Percentiles rank a stretch among this genome's conserved stretches.
Evolutionary conservation across 2,113 vertebrate genomes (phyloP).

Genomic region (Pangasianodon hypophthalmus): DNA sequence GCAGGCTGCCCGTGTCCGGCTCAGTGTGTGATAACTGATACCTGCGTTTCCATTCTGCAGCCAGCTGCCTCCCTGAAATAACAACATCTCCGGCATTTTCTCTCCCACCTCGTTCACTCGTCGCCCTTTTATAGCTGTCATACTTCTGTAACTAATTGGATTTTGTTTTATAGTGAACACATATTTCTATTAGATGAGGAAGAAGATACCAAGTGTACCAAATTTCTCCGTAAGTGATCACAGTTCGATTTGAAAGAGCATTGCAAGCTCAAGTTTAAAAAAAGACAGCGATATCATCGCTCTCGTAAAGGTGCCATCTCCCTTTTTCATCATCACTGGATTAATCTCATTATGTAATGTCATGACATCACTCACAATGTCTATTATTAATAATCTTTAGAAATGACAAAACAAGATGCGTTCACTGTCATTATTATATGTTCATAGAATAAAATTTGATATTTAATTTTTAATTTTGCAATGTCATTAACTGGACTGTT

Average conservation of each 20-base stretch:
- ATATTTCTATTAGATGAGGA: not conserved
- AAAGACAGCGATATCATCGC: not conserved
- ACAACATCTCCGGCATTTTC: slow-evolving; percentile 1
- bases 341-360: not conserved
- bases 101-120: not conserved
- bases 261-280: no score
- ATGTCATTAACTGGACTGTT: not conserved
- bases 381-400: not conserved
- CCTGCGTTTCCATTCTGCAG: slow-evolving; percentile 26
- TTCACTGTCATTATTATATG: not conserved
- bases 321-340: not conserved
- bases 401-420: not conserved
- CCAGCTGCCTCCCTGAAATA: slow-evolving; percentile 30
- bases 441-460: not conserved
- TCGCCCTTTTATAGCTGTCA: not conserved
- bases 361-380: not conserved
- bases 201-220: not conserved
- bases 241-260: not conserved
- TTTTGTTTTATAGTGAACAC: not conserved
- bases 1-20: slow-evolving; percentile 3
- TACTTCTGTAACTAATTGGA: not conserved
- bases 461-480: not conserved
- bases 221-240: not conserved
- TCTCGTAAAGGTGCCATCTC: not conserved
- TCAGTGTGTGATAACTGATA: slow-evolving; percentile 31